phyloP scores from a whole-genome alignment of 2,888 invertebrate genomes.

The Tiliacea aurago region DNA sequence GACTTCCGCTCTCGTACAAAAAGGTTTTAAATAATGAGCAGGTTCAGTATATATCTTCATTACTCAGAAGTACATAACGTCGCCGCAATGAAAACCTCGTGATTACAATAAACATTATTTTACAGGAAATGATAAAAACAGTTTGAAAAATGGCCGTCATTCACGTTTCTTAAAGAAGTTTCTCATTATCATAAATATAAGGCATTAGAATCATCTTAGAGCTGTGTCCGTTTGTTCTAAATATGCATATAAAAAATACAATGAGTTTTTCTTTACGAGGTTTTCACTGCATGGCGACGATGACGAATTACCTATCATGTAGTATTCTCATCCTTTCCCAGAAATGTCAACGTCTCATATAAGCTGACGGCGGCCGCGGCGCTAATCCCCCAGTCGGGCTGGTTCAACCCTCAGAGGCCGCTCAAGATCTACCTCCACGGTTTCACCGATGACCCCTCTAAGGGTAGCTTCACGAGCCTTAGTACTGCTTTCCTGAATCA shows the following conservation, averaged over 20 bases:
- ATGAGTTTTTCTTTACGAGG: not conserved
- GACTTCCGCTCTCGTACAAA: not conserved
- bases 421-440: conserved; percentile 69
- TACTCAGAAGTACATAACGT: not conserved
- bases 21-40: not conserved
- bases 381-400: conserved; percentile 25
- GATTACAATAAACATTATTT: not conserved
- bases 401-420: conserved; percentile 35
- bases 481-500: conserved; percentile 64
- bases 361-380: conserved; percentile 41
- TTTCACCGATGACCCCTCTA: conserved; percentile 65
- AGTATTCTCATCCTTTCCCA: conserved; percentile 5
- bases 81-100: not conserved
- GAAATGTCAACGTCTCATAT: conserved; percentile 40
- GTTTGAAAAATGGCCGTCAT: not conserved
- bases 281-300: not conserved
- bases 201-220: not conserved
- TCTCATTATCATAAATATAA: not conserved
- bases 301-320: not conserved
- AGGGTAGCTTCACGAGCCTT: conserved; percentile 57
- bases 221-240: not conserved
- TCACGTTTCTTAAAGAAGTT: no score
- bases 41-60: no score
- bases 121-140: not conserved
- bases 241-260: not conserved